Conservation (phyloP, 2,797 vertebrate genomes). For the Ctenosaura bakeri region DNA sequence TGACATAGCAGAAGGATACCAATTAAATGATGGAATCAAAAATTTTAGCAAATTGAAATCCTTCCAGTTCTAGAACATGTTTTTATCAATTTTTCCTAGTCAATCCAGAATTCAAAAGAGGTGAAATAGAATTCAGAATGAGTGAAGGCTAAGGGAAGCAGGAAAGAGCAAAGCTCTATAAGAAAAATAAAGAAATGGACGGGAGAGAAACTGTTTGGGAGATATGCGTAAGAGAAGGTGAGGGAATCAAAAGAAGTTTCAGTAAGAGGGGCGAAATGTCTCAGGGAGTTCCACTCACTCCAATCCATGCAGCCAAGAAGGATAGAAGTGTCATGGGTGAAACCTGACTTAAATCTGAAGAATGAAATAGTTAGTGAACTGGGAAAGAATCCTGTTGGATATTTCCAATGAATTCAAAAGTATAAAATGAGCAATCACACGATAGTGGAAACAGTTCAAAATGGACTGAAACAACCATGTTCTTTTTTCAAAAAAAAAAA, state of each 20-base stretch:
- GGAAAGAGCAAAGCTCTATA: neutral
- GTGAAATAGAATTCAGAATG: neutral
- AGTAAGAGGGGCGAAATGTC: neutral
- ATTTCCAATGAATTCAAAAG: neutral
- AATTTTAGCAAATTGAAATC: neutral
- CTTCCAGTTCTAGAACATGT: neutral
- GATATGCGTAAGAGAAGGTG: neutral
- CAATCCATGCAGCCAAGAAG: neutral
- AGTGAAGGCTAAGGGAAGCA: neutral
- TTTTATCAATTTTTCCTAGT: neutral
- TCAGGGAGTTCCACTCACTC: neutral
- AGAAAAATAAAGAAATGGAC: neutral
- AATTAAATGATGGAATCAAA: neutral
- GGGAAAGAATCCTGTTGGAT: neutral
- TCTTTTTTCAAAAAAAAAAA: neutral
- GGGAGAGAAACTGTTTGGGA: neutral
- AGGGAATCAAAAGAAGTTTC: neutral
- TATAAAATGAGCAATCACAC: neutral
- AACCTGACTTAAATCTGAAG: neutral
- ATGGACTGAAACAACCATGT: too few species aligned
- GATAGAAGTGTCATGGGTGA: neutral
- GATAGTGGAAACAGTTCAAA: neutral
- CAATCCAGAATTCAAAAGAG: neutral
- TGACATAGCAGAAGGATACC: too few species aligned
- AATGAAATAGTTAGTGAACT: neutral